These are phyloP conservation scores for Ladona fulva DNA, from an alignment of 1,140 invertebrate species.

Conservation along the genomic window DNA sequence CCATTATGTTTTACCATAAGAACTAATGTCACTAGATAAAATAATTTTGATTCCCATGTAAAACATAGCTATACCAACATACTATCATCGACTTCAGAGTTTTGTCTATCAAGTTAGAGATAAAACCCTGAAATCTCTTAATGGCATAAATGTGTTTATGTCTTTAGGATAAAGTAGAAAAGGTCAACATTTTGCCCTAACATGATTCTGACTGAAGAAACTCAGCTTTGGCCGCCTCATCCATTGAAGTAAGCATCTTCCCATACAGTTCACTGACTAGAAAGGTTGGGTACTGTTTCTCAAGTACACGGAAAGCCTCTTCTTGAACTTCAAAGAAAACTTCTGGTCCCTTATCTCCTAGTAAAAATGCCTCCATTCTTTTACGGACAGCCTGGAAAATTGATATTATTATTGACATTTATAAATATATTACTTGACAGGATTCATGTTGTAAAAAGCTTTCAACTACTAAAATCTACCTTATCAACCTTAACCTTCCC, in stretches of 20 bases:
- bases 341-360: constrained; percentile 78
- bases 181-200: not conserved
- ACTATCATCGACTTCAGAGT: too few species aligned
- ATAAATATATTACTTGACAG: too few species aligned
- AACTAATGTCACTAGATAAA: too few species aligned
- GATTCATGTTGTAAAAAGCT: too few species aligned
- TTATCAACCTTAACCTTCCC: constrained; percentile 72
- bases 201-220: not conserved
- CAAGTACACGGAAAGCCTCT: constrained; percentile 62
- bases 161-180: too few species aligned
- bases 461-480: constrained; percentile 24
- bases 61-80: too few species aligned
- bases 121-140: too few species aligned
- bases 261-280: constrained; percentile 77
- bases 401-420: too few species aligned
- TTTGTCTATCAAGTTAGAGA: too few species aligned
- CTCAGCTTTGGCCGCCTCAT: constrained; percentile 41
- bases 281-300: constrained; percentile 83
- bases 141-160: too few species aligned
- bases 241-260: constrained; percentile 43
- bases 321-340: constrained; percentile 82
- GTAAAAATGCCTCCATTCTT: constrained; percentile 76
- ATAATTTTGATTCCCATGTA: too few species aligned
- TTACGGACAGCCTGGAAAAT: constrained; percentile 44
- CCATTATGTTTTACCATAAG: too few species aligned